Percentiles rank a stretch among this genome's conserved stretches.
Evolutionary conservation across 53 echinoderm and acorn worm genomes (phyloP).

Genomic region (Holothuria scabra): DNA sequence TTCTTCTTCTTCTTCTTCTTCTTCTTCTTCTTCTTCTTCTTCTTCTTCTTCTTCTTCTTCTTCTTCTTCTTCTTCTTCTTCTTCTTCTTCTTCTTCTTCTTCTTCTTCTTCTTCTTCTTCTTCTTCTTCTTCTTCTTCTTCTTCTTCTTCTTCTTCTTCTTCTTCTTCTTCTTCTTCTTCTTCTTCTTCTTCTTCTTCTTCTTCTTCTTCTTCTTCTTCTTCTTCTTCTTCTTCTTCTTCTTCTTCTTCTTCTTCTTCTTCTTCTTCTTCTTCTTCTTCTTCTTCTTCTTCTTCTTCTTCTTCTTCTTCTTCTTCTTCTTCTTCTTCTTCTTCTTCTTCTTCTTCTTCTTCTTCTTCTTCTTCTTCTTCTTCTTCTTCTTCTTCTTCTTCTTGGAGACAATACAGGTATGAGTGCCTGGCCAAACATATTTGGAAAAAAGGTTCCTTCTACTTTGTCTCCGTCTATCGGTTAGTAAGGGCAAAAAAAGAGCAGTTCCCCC

Average conservation of each 20-base stretch:
- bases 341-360: conserved; percentile 40
- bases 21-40: conserved; percentile 37
- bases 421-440: too few species aligned
- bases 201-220: conserved; percentile 34
- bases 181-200: conserved; percentile 40
- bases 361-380: conserved; percentile 40
- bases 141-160: conserved; percentile 42
- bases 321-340: conserved; percentile 42
- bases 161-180: conserved; percentile 40
- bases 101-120: conserved; percentile 40
- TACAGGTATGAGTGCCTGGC: too few species aligned
- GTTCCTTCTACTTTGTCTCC: too few species aligned
- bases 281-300: conserved; percentile 40
- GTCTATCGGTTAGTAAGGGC: too few species aligned
- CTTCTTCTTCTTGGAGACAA: conserved; percentile 28
- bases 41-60: conserved; percentile 40
- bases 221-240: conserved; percentile 34
- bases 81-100: conserved; percentile 42
- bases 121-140: conserved; percentile 40
- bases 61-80: conserved; percentile 40
- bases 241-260: conserved; percentile 39
- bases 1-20: conserved; percentile 3
- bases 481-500: too few species aligned
- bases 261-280: conserved; percentile 39
- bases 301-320: conserved; percentile 40